Evolutionary conservation across 2,113 vertebrate species (phyloP).

Genomic region (Leptobrachium ailaonicum): DNA sequence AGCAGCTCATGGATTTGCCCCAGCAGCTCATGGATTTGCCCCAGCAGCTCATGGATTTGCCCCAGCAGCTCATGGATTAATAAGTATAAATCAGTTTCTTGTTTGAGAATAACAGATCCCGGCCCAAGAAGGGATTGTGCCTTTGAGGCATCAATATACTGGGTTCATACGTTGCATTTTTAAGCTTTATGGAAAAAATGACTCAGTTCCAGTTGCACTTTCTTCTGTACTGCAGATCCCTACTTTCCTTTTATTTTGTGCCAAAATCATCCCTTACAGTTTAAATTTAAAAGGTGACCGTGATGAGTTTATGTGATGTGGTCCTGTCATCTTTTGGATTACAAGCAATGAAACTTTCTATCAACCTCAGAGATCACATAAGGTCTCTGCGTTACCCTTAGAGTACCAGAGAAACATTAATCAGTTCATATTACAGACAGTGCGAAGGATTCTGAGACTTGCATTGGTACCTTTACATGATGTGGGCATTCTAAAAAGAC

Average conservation of each 20-base stretch:
- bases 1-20: too few relatives aligned
- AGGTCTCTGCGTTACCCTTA: constrained; percentile 1
- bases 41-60: too few relatives aligned
- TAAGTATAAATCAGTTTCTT: too few relatives aligned
- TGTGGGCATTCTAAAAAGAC: too few relatives aligned
- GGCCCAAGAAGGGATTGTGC: too few relatives aligned
- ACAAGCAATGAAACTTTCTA: constrained; percentile 25
- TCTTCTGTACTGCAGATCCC: constrained; percentile 1
- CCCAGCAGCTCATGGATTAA: too few relatives aligned
- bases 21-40: too few relatives aligned
- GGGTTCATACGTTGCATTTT: neutral
- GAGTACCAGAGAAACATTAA: neutral
- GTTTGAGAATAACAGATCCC: too few relatives aligned
- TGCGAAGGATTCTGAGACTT: too few relatives aligned
- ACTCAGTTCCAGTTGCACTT: constrained; percentile 15
- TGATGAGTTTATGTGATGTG: constrained; percentile 8
- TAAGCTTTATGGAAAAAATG: constrained; percentile 34
- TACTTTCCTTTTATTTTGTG: constrained; percentile 23
- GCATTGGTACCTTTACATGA: too few relatives aligned
- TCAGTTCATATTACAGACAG: too few relatives aligned
- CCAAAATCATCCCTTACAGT: constrained; percentile 34
- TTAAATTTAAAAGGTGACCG: constrained; percentile 22
- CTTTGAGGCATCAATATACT: too few relatives aligned
- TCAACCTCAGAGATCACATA: constrained; percentile 16
- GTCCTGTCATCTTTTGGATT: constrained; percentile 18